Evolutionary conservation across 2,113 vertebrate species (phyloP), one percentile per base, ranked within the genome.

Genomic region (Pituophis catenifer): DNA sequence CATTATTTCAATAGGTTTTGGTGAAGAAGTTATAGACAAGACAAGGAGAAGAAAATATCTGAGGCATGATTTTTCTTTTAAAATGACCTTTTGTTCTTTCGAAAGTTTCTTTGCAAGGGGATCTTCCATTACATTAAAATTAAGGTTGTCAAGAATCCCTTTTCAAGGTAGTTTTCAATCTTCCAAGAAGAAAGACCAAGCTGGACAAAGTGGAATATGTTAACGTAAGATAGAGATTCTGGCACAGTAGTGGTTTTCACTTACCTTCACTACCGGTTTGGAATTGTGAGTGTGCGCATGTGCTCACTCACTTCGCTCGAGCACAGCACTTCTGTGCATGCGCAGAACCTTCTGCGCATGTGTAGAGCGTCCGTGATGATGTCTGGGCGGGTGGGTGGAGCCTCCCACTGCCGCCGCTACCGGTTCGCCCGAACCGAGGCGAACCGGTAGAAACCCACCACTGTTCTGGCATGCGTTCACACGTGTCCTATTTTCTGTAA

Each of bases 11-110:
- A 55, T 53, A 88, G 52, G 8, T 81, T 38, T 81, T 81, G 33
- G 9, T 38, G 75, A 44, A 8, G 8, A 38, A 38, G 33, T 19
- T 38, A 9, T 38, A 81, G 38, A 21, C 4, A 26, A 44, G 50
- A 29, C n/a, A 44, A 38, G 38, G 38, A 44, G 93, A 23, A 50
- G 89, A 93, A 86, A 86, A 90, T 92, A 75, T 13, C 93, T 89
- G 11, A 44, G 87, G 90, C 19, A 90, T 87, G 92, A 38, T 19
- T 33, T 33, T 86, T 86, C 38, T 44, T 24, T 44, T 50, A 94
- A 93, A 23, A 23, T 58, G 1, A 7, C 87, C 19, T 55, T 3
- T 17, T 7, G 2, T 90, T 3, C 44, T 15, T 54, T 38, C 33
- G 50, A 0, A 87, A 29, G 92, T 92, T 94, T 70, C 21, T 90